A percentile compares a stretch with the other conserved stretches of the same genome.
Conservation (phyloP, 2,888 invertebrate species). For the Orthosia gothica region DNA sequence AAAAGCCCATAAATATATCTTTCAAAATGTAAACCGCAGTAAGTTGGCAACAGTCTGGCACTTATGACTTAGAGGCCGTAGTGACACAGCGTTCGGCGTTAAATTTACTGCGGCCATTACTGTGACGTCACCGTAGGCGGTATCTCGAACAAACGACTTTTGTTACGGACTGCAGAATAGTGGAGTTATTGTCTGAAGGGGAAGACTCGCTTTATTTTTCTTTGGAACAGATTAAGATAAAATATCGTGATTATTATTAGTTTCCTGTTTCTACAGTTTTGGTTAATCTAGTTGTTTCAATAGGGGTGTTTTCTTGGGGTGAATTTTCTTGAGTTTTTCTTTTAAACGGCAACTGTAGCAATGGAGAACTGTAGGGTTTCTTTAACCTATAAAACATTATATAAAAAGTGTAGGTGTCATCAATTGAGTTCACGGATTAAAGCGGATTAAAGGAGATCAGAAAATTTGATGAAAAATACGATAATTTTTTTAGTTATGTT, state of each 20-base stretch:
- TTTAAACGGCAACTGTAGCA: neutral
- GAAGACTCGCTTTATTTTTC: conserved; percentile 60
- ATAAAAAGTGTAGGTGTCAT: neutral
- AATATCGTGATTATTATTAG: conserved; percentile 63
- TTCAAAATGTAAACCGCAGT: conserved; percentile 67
- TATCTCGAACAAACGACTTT: conserved; percentile 74
- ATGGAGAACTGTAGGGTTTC: neutral
- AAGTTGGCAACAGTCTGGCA: conserved; percentile 67
- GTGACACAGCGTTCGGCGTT: conserved; percentile 71
- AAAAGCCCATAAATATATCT: conserved; percentile 62
- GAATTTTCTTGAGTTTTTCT: conserved; percentile 2
- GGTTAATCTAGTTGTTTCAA: conserved; percentile 14
- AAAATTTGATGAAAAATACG: neutral
- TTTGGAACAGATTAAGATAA: conserved; percentile 61
- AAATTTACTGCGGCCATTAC: conserved; percentile 75
- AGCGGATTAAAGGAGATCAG: neutral
- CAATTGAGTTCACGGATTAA: too few relatives aligned
- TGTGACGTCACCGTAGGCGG: conserved; percentile 73
- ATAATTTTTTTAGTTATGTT: too few relatives aligned
- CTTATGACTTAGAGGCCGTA: conserved; percentile 69
- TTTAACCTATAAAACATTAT: neutral
- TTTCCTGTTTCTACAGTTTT: conserved; percentile 53
- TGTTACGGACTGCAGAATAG: conserved; percentile 71
- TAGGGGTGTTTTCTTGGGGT: neutral
- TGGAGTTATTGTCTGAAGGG: conserved; percentile 60